phyloP scores from a whole-genome alignment of 2,797 vertebrate species.

The Rhinophrynus dorsalis region DNA sequence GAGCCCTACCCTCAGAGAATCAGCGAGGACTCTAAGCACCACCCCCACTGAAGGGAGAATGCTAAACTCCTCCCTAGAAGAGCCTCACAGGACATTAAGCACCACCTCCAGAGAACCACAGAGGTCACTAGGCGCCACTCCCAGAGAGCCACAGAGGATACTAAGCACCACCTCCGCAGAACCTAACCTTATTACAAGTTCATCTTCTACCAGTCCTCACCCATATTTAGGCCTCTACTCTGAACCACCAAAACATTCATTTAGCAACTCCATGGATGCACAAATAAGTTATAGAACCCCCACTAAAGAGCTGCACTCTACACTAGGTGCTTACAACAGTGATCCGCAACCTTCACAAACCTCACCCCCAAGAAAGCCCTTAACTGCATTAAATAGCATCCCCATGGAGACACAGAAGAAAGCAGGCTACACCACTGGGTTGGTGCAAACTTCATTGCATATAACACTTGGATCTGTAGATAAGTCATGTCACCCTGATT shows the following conservation, averaged over 20 bases:
- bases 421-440: neutral
- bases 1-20: neutral
- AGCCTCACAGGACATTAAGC: neutral
- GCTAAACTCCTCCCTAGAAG: neutral
- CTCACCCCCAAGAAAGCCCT: neutral
- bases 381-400: neutral
- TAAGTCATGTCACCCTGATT: neutral
- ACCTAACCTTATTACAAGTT: neutral
- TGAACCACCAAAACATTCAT: neutral
- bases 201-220: neutral
- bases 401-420: neutral
- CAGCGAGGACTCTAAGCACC: neutral
- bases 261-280: neutral
- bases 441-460: neutral
- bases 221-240: neutral
- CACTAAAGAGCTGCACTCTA: neutral
- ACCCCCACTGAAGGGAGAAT: neutral
- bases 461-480: neutral
- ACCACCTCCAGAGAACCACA: neutral
- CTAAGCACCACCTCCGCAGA: neutral
- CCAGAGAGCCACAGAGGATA: neutral
- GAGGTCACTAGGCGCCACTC: neutral
- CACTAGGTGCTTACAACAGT: neutral
- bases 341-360: neutral
- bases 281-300: neutral